Evolutionary conservation across 2,113 vertebrate genomes (phyloP).

Genomic region (Heterotis niloticus): DNA sequence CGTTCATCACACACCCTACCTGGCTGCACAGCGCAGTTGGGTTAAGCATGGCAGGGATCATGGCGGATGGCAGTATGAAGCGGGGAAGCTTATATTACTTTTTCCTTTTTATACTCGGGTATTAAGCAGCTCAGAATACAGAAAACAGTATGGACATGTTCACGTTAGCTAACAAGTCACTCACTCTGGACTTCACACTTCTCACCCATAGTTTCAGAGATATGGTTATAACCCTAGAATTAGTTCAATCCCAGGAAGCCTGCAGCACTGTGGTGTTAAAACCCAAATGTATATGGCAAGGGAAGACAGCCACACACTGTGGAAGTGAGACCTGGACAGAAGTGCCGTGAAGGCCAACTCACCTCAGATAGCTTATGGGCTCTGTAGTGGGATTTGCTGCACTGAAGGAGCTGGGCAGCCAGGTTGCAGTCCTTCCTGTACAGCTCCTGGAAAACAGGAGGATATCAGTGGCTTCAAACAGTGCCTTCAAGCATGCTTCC

Average conservation of each 20-base stretch:
- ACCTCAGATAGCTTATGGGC: slow-evolving; percentile 88
- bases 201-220: not conserved
- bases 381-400: slow-evolving; percentile 87
- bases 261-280: slow-evolving; percentile 2
- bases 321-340: not conserved
- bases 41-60: not conserved
- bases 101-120: not conserved
- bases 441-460: slow-evolving; percentile 72
- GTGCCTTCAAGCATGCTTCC: not conserved
- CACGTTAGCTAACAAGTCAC: not conserved
- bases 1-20: not conserved
- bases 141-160: slow-evolving; percentile 7
- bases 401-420: slow-evolving; percentile 89
- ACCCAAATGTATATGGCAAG: not conserved
- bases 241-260: not conserved
- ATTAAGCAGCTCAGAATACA: not conserved
- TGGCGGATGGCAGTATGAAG: not conserved
- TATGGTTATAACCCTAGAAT: not conserved
- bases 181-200: not conserved
- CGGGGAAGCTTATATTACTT: slow-evolving; percentile 7
- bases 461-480: not conserved
- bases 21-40: not conserved
- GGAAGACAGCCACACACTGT: not conserved
- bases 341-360: slow-evolving; percentile 37
- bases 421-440: slow-evolving; percentile 96